Evolutionary conservation across 1,140 invertebrate genomes (phyloP).

Genomic region (Xylocopa sonorina): DNA sequence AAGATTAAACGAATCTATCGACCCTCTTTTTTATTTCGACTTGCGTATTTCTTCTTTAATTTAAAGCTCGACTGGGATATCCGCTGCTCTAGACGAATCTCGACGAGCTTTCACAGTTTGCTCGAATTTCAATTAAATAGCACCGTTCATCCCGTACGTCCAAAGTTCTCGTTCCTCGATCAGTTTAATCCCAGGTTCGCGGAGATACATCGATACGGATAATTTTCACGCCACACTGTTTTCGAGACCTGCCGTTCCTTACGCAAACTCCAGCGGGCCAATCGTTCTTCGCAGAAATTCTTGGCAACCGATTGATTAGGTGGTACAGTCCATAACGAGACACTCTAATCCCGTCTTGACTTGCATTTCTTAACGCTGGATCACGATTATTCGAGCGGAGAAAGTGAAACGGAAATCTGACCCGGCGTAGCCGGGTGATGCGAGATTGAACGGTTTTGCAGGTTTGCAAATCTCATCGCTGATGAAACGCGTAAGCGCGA

Average conservation of each 20-base stretch:
- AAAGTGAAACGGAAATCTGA: no score
- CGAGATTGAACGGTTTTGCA: neutral
- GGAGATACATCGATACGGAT: neutral
- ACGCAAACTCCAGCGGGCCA: neutral
- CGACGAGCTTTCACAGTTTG: neutral
- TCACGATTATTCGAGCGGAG: neutral
- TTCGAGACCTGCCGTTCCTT: neutral
- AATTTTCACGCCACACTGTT: neutral
- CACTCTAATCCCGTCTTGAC: neutral
- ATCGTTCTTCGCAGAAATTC: neutral
- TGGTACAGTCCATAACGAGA: neutral
- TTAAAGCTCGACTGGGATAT: no score
- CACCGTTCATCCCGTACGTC: neutral
- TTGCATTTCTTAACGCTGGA: neutral
- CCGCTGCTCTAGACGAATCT: neutral
- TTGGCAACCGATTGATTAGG: neutral
- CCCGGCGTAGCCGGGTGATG: neutral
- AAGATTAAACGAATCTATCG: no score
- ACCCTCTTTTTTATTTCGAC: neutral
- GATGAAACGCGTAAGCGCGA: slow-evolving; percentile 40
- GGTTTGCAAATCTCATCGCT: slow-evolving; percentile 26
- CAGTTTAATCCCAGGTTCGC: neutral
- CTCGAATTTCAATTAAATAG: neutral
- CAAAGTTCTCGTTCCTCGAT: neutral
- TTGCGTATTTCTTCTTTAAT: neutral